Base-by-base conservation (phyloP, 1,140 invertebrate genomes). In the Papilio polytes region DNA sequence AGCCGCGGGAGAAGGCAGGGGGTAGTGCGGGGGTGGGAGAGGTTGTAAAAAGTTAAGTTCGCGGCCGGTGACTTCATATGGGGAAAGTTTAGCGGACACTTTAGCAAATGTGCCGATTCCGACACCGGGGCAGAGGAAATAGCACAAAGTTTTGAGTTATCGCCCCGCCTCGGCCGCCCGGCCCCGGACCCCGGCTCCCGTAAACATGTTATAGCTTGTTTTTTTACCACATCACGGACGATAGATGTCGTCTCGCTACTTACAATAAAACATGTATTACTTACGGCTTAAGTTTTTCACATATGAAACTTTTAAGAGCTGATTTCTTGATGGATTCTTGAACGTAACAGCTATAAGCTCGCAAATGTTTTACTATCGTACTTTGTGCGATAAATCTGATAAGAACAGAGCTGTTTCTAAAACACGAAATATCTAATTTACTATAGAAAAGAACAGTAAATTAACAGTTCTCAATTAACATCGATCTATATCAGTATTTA, bases 81-180 rank as follows among this genome's bases (percentile, higher is more conserved):
- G 88, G 86, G 82, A 87, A 90, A 91, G 89, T 91, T 91, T 84
- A 82, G 59, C 84, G 84, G 84, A 89, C 90, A 90, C 87, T 91
- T 90, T 87, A 87, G 86, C 81, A 85, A 91, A 90, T 90, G 89
- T 87, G 84, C 86, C 89, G 87, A 89, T 91, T 87, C 88, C 88
- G 84, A 89, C 89, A 88, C 89, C 85, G 83, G 74, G 78, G 81
- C 22, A 44, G 70, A 74, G 80, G 84, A 85, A 88, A 89, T 87
- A 90, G 87, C 86, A 89, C 87, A 88, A 91, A 90, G 86, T 89
- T 91, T 90, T 91, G 88, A 90, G 85, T 90, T 91, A 91, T 89
- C 84, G 83, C 83, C 9, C 12, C 10, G 46, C 46, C 36, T 8
- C 86, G 80, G 22, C 12, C 13, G 74, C 9, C 81, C 63, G 80